Base-by-base conservation (phyloP, 2,888 invertebrate genomes). In the Rosalia funebris region DNA sequence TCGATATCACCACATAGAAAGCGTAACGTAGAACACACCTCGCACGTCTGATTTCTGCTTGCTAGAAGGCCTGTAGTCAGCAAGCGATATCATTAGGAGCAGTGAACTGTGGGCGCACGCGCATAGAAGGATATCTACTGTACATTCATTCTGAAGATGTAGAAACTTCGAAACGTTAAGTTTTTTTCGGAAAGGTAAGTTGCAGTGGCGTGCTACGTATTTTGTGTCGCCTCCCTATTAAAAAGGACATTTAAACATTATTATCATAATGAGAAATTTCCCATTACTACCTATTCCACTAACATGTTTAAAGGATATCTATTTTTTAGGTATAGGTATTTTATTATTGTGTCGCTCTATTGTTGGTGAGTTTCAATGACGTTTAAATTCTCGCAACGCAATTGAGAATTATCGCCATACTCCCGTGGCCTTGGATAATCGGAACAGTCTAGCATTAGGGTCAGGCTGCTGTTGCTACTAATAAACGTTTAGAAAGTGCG, bases 141-240 rank as follows among this genome's bases (percentile, higher is more conserved):
- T n/a, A 4, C 32, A n/a, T 46, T 15, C 15, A 15, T 25, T 46
- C 45, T 46, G 45, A 46, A 10, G 45, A 46, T 46, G 45, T 10
- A 15, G 14, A 25, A 25, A 25, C 14, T 1, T 31, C 45, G 45
- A 46, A 46, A 46, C 45, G 14, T 46, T 46, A 14, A 32, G 5
- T 10, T 46, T 46, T 42, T 45, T 4, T 14, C 14, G 2, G 15
- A 3, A 46, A 15, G 25, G 4, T 7, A 15, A 46, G 25, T 9
- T 3, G 12, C 45, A 46, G 45, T 46, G 32, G 45, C 45, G 45
- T 25, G 31, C 14, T 12, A 7, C 7, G 12, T 12, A n/a, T 7
- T 17, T 19, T 44, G 17, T 11, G 17, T n/a, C 19, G 17, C 2
- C 10, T 31, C 9, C 31, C 9, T 31, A 31, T 31, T 1, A 31